These are phyloP conservation scores for Falcaria lacertinaria DNA, from an alignment of 2,888 invertebrate genomes.

Conservation along the genomic window DNA sequence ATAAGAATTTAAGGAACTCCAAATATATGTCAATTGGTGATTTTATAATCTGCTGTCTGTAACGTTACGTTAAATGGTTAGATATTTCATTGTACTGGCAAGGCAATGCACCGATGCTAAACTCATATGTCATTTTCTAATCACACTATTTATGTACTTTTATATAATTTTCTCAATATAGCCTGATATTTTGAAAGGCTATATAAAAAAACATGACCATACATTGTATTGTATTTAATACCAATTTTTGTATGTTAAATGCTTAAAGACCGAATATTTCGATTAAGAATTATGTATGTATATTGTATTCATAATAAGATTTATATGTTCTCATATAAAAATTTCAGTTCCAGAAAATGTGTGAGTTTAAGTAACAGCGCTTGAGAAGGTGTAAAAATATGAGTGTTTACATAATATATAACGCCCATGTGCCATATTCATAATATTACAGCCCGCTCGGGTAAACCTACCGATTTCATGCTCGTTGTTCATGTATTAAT, in stretches of 20 bases:
- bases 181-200: too few relatives aligned
- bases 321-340: slow-evolving; percentile 1
- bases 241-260: too few relatives aligned
- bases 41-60: background rate
- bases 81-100: slow-evolving; percentile 1
- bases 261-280: too few relatives aligned
- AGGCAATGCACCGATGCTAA: background rate
- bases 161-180: too few relatives aligned
- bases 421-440: slow-evolving; percentile 74
- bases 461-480: slow-evolving; percentile 52
- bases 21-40: slow-evolving; percentile 12
- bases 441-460: slow-evolving; percentile 47
- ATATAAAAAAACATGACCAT: too few relatives aligned
- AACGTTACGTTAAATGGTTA: background rate
- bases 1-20: slow-evolving; percentile 49
- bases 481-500: slow-evolving; percentile 7
- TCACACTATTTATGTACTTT: too few relatives aligned
- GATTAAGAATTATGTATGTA: too few relatives aligned
- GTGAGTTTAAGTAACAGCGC: slow-evolving; percentile 35
- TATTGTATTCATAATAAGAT: too few relatives aligned
- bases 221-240: too few relatives aligned
- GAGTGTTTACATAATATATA: slow-evolving; percentile 48
- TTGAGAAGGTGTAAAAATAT: slow-evolving; percentile 50
- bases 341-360: slow-evolving; percentile 20
- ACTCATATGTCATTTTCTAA: background rate